These are phyloP conservation scores for Simalia tracyae DNA, from an alignment of 2,797 vertebrate genomes.

Conservation along the genomic window DNA sequence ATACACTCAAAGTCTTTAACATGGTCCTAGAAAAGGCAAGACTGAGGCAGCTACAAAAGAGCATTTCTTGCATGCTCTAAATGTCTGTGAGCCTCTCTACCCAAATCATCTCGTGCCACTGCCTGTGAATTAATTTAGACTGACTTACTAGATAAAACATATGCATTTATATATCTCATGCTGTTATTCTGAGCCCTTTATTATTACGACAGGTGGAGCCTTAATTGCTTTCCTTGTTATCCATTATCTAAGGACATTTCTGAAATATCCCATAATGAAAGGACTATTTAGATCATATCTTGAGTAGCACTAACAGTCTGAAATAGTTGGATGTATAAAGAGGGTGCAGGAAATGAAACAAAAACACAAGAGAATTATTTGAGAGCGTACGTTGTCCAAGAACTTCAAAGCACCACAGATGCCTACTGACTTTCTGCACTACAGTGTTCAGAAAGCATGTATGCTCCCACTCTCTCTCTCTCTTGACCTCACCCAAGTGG, in stretches of 20 bases:
- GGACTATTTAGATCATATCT: slow-evolving; percentile 2
- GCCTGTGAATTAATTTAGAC: slow-evolving; percentile 10
- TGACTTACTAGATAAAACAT: background rate
- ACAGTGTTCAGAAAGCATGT: background rate
- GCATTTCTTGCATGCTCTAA: background rate
- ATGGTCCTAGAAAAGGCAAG: background rate
- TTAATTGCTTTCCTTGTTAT: slow-evolving; percentile 15
- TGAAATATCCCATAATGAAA: slow-evolving; percentile 17
- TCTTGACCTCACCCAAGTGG: background rate
- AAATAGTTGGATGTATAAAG: background rate
- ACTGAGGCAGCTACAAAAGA: background rate
- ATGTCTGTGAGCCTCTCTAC: background rate
- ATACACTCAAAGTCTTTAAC: background rate
- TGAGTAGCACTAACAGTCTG: background rate
- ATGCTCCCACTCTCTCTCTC: background rate
- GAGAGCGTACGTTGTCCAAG: too few relatives aligned
- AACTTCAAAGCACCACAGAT: background rate
- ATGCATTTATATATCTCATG: background rate
- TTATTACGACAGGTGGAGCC: background rate
- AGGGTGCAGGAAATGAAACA: background rate
- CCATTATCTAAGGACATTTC: slow-evolving; percentile 16
- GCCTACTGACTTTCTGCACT: background rate
- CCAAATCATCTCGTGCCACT: background rate
- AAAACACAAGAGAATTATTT: background rate
- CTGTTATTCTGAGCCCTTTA: background rate